Percentiles rank a stretch among this genome's conserved stretches.
Conservation (phyloP, 2,113 vertebrate genomes). For the Myrmecobius fasciatus region DNA sequence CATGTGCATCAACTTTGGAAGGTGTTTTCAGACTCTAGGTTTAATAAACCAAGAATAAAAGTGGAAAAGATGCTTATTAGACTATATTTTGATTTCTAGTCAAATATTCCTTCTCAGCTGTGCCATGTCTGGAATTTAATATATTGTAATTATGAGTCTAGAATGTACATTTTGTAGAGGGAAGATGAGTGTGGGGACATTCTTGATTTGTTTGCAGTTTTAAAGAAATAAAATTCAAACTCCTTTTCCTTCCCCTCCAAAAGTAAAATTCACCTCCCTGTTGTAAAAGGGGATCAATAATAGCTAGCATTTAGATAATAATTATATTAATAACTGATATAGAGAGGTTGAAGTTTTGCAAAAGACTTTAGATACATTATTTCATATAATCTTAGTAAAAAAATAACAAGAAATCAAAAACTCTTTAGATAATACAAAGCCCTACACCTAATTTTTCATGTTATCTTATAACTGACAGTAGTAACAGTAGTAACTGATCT, state of each 20-base stretch:
- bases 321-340: background rate
- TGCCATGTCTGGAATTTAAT: background rate
- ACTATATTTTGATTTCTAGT: conserved; percentile 36
- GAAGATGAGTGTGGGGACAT: background rate
- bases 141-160: background rate
- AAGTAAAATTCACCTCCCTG: background rate
- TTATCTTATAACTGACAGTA: background rate
- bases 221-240: background rate
- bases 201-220: background rate
- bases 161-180: background rate
- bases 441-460: background rate
- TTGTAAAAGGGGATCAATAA: background rate
- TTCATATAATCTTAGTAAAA: background rate
- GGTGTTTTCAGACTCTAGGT: background rate
- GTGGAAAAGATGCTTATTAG: conserved; percentile 31
- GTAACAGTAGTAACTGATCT: too few relatives aligned
- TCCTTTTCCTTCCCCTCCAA: background rate
- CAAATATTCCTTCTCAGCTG: background rate
- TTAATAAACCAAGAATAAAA: conserved; percentile 35
- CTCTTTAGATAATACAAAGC: background rate
- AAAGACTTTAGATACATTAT: background rate
- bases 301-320: background rate
- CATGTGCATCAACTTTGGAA: background rate
- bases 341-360: background rate
- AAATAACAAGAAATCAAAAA: background rate